phyloP scores from a whole-genome alignment of 2,797 vertebrate genomes.

The Tokudaia muenninki region DNA sequence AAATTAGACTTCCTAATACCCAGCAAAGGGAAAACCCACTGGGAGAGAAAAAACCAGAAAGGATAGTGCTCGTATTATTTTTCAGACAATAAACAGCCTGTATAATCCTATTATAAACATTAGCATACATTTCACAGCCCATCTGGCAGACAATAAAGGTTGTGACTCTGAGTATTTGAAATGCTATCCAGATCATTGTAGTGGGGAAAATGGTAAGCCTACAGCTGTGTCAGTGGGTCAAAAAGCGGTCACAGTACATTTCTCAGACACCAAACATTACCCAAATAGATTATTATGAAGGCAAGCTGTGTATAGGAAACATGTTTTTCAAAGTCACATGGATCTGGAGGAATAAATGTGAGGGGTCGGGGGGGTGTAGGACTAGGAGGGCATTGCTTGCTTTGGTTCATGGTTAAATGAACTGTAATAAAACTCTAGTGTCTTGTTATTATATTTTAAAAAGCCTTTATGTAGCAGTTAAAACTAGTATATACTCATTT shows the following conservation, averaged over 20 bases:
- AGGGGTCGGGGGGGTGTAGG: neutral
- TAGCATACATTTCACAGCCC: constrained; percentile 86
- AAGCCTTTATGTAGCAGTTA: constrained; percentile 28
- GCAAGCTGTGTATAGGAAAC: constrained; percentile 62
- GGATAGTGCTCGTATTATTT: constrained; percentile 87
- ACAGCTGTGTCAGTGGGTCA: constrained; percentile 80
- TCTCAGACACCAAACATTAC: constrained; percentile 72
- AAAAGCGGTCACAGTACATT: constrained; percentile 76
- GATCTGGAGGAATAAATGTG: neutral
- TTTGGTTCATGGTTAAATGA: constrained; percentile 55
- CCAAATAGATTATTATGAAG: constrained; percentile 74
- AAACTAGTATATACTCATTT: constrained; percentile 60
- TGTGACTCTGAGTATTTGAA: constrained; percentile 83
- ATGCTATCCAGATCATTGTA: constrained; percentile 82
- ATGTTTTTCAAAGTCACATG: constrained; percentile 62
- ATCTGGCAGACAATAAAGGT: constrained; percentile 85
- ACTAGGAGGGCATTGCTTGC: neutral
- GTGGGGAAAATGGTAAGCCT: constrained; percentile 78
- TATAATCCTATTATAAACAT: constrained; percentile 87
- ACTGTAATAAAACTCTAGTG: constrained; percentile 46
- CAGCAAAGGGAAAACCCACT: constrained; percentile 83
- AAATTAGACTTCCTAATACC: constrained; percentile 87
- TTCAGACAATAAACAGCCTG: constrained; percentile 86
- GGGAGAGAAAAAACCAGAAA: constrained; percentile 67
- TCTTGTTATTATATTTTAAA: constrained; percentile 10